A percentile compares a stretch with the other conserved stretches of the same genome.
Evolutionary conservation across 2,113 vertebrate genomes (phyloP).

Genomic region (Microtus ochrogaster): DNA sequence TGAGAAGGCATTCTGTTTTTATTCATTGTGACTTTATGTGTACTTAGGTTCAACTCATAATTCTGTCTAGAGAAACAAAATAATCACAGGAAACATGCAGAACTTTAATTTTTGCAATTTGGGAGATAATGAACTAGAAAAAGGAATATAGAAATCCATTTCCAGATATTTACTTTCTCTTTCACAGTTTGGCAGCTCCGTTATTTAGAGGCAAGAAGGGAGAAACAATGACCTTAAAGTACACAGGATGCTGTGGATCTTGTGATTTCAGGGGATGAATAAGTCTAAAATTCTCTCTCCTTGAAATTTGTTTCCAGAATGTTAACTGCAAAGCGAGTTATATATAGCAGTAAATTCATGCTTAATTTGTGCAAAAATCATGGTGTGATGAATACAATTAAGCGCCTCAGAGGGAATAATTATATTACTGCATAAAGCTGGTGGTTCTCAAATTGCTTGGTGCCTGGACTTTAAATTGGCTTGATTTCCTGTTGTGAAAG

Average conservation of each 20-base stretch:
- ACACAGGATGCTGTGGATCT: constrained; percentile 77
- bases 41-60: constrained; percentile 22
- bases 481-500: constrained; percentile 91
- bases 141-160: background rate
- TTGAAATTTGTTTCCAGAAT: constrained; percentile 93
- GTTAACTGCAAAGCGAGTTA: constrained; percentile 92
- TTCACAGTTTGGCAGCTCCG: background rate
- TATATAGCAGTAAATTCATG: constrained; percentile 93
- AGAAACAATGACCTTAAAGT: constrained; percentile 84
- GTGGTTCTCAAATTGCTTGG: constrained; percentile 92
- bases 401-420: constrained; percentile 93
- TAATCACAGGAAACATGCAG: background rate
- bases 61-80: constrained; percentile 9
- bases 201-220: constrained; percentile 60
- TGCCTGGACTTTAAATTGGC: constrained; percentile 92
- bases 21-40: background rate
- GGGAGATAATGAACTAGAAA: background rate
- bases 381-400: constrained; percentile 94
- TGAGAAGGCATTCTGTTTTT: background rate
- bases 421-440: constrained; percentile 93
- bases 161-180: constrained; percentile 61
- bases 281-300: constrained; percentile 88
- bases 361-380: constrained; percentile 94
- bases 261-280: constrained; percentile 87
- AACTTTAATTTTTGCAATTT: background rate